Evolutionary conservation across 2,888 invertebrate genomes (phyloP).

Genomic region (Aproaerema taeniolella): DNA sequence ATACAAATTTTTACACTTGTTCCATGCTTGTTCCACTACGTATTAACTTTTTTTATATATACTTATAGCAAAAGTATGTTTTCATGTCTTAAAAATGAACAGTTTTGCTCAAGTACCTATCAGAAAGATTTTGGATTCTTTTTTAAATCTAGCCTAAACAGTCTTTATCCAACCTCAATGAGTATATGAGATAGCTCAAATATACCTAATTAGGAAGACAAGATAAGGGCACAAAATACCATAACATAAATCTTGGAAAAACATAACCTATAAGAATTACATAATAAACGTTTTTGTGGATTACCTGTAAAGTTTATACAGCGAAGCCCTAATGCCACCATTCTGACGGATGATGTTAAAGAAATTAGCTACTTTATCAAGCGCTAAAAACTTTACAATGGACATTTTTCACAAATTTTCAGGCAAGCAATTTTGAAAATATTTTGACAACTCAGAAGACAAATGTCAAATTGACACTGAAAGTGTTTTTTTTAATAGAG

Average conservation of each 20-base stretch:
- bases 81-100: too few species aligned
- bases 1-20: too few species aligned
- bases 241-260: constrained; percentile 9
- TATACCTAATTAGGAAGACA: too few species aligned
- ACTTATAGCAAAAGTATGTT: too few species aligned
- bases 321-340: constrained; percentile 83
- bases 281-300: constrained; percentile 8
- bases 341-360: constrained; percentile 82
- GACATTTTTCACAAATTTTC: constrained; percentile 42
- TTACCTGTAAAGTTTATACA: constrained; percentile 86
- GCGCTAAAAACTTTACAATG: constrained; percentile 82
- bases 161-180: too few species aligned
- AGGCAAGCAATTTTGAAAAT: background rate
- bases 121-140: too few species aligned
- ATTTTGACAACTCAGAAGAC: background rate
- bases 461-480: background rate
- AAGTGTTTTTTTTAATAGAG: background rate
- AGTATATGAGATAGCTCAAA: too few species aligned
- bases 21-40: too few species aligned
- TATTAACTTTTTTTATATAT: too few species aligned
- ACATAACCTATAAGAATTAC: constrained; percentile 19
- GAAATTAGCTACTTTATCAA: constrained; percentile 82
- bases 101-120: too few species aligned
- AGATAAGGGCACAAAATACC: too few species aligned
- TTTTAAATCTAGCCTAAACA: too few species aligned